A percentile compares a stretch with the other conserved stretches of the same genome.
Conservation (phyloP, 2,888 invertebrate genomes). For the Hemithea aestivaria region DNA sequence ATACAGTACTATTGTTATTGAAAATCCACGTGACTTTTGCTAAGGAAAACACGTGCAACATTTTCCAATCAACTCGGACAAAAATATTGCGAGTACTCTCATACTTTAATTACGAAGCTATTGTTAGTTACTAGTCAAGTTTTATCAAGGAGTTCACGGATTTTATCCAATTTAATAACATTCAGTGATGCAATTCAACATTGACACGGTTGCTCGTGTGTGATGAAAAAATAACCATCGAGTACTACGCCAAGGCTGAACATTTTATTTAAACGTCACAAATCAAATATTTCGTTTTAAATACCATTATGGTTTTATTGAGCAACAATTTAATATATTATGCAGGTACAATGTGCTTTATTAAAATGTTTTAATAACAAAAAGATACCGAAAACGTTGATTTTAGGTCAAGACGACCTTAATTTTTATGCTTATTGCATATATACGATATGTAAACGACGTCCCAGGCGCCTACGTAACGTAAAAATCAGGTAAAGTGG, state of each 20-base stretch:
- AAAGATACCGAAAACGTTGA: slow-evolving; percentile 11
- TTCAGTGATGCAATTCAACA: slow-evolving; percentile 24
- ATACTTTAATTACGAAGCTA: background rate
- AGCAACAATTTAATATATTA: too few species aligned
- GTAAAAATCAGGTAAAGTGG: slow-evolving; percentile 8
- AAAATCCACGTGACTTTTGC: too few species aligned
- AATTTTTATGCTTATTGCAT: slow-evolving; percentile 11
- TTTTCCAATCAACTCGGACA: too few species aligned
- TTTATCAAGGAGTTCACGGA: slow-evolving; percentile 20
- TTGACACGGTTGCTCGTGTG: slow-evolving; percentile 20
- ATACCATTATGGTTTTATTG: background rate
- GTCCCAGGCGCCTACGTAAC: slow-evolving; percentile 9
- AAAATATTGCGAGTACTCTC: too few species aligned
- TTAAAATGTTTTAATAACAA: slow-evolving; percentile 12
- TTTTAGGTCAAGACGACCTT: slow-evolving; percentile 16
- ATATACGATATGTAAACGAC: slow-evolving; percentile 10
- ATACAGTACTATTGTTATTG: too few species aligned
- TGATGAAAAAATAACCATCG: slow-evolving; percentile 9
- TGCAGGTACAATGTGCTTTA: slow-evolving; percentile 3
- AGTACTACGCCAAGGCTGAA: slow-evolving; percentile 8
- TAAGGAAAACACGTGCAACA: too few species aligned
- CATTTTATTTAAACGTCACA: slow-evolving; percentile 3
- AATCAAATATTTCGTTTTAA: slow-evolving; percentile 7
- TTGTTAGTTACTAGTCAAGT: slow-evolving; percentile 1
- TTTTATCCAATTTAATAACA: slow-evolving; percentile 14